Base-by-base conservation (phyloP, 2,888 invertebrate genomes). In the Drosophila cyrtoloma region DNA sequence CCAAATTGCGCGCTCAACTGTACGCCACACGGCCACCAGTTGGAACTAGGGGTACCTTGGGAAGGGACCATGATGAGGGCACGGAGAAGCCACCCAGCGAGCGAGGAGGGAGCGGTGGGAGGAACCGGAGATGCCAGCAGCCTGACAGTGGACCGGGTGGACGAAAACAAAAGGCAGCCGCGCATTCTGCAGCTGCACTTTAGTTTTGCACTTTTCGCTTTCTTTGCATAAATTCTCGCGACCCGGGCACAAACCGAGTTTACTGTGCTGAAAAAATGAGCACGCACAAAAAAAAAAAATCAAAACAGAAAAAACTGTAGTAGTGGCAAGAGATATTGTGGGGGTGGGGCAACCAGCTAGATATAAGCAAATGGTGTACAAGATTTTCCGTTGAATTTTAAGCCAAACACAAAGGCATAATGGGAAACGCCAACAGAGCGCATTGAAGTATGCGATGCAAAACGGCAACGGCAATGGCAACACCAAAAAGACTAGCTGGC, bases 161-260 rank as follows among this genome's bases (percentile, higher is more conserved):
- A 63, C 71, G 32, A 82, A 88, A 81, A 90, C 90, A 90, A 90
- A 90, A 88, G 89, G 74, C 90, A 81, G 69, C 66, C 77, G 79
- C 89, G 79, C 86, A 79, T 90, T 86, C 71, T 76, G 67, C 77
- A 80, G 75, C 82, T 85, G 88, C 86, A 88, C 89, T 86, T 86
- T 88, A 86, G 84, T 90, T 90, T 86, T 86, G 89, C 90, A 86
- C 90, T 90, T 86, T 90, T 88, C 87, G 84, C 89, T 86, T 90
- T 86, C 88, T 89, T 89, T 88, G 88, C 87, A 90, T 90, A 86
- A 89, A 90, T 89, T 90, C 81, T 74, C 71, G 80, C 70, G 84
- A 71, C 76, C 82, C 62, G 67, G 64, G 61, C 77, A 61, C 72
- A 80, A 77, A 75, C 79, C 57, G 74, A 82, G 83, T 79, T 86